Percentiles rank a stretch among this genome's conserved stretches.
phyloP scores from a whole-genome alignment of 2,888 invertebrate species.

The Platerodrilus igneus region DNA sequence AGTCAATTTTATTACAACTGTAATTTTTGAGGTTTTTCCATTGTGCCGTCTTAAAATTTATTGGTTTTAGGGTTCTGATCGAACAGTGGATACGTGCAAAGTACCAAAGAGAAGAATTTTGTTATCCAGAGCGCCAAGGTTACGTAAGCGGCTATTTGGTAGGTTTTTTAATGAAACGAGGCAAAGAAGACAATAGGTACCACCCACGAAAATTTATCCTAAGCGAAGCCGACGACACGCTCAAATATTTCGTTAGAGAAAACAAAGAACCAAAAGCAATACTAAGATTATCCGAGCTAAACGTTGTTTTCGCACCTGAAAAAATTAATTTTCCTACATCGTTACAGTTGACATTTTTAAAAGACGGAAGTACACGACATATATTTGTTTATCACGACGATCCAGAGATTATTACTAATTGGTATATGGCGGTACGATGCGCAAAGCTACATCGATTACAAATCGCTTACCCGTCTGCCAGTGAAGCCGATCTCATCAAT shows the following conservation, averaged over 20 bases:
- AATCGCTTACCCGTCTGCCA: slow-evolving; percentile 76
- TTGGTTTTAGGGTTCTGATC: slow-evolving; percentile 72
- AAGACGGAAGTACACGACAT: slow-evolving; percentile 80
- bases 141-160: slow-evolving; percentile 79
- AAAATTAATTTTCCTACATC: slow-evolving; percentile 78
- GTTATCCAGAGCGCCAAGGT: slow-evolving; percentile 70
- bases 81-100: slow-evolving; percentile 92
- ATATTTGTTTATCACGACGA: slow-evolving; percentile 85
- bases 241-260: slow-evolving; percentile 73
- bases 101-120: slow-evolving; percentile 84
- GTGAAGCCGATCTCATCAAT: slow-evolving; percentile 65
- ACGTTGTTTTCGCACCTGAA: slow-evolving; percentile 77
- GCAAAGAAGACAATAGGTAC: slow-evolving; percentile 81
- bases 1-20: no score
- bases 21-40: no score
- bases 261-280: slow-evolving; percentile 78
- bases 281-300: slow-evolving; percentile 74
- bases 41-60: no score
- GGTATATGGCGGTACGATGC: slow-evolving; percentile 66
- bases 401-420: slow-evolving; percentile 78
- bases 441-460: slow-evolving; percentile 79
- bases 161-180: slow-evolving; percentile 83
- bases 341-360: slow-evolving; percentile 79
- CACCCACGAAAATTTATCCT: slow-evolving; percentile 79
- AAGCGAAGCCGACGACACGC: slow-evolving; percentile 72